Conservation (phyloP, 2,797 vertebrate genomes). For the Tinamus major region DNA sequence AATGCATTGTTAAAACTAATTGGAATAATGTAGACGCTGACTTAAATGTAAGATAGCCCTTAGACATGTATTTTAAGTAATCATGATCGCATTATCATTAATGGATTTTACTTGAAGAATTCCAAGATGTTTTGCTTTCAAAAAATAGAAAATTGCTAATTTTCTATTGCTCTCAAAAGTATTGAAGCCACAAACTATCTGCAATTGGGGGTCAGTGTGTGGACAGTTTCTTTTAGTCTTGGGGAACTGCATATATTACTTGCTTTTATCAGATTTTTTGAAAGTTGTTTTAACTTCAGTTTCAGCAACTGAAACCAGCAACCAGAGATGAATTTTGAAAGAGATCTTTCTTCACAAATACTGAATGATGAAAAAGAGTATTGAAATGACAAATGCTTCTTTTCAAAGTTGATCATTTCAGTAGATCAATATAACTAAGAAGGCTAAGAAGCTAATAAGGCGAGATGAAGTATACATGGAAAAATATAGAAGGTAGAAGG, state of each 20-base stretch:
- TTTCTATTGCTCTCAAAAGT: background rate
- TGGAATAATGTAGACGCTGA: background rate
- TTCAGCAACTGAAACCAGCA: background rate
- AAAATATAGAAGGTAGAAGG: background rate
- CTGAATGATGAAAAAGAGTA: background rate
- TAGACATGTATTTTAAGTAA: conserved; percentile 12
- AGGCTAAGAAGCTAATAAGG: background rate
- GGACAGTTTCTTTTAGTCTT: background rate
- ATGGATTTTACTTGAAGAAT: background rate
- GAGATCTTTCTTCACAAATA: background rate
- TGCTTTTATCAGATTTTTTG: background rate
- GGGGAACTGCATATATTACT: background rate
- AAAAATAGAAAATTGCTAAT: background rate
- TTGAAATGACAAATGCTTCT: background rate
- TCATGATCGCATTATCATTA: background rate
- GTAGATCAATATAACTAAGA: background rate
- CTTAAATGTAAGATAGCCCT: background rate
- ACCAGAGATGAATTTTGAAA: background rate
- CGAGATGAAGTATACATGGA: background rate
- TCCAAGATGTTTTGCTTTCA: conserved; percentile 6
- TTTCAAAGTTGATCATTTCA: background rate
- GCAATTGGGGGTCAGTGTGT: background rate
- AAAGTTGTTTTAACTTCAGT: background rate
- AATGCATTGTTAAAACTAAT: background rate
- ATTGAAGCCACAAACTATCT: background rate